These are phyloP conservation scores for Syngnathus rostellatus DNA, from an alignment of 2,797 vertebrate genomes.

Conservation along the genomic window DNA sequence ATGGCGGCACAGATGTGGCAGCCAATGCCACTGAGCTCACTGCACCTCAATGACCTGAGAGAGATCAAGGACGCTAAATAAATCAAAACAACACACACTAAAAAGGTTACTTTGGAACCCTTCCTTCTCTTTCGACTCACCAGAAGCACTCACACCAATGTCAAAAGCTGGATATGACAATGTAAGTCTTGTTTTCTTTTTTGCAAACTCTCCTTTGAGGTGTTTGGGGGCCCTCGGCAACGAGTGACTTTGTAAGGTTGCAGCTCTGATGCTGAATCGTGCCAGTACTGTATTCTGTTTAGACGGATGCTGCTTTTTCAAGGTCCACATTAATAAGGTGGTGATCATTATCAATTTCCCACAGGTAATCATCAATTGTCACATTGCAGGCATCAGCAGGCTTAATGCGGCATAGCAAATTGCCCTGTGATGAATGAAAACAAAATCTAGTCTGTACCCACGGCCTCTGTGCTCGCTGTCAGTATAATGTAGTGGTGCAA, in stretches of 20 bases:
- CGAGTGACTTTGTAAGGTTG: slow-evolving; percentile 44
- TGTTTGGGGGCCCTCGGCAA: slow-evolving; percentile 28
- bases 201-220: background rate
- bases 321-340: slow-evolving; percentile 53
- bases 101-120: slow-evolving; percentile 4
- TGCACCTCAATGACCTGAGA: slow-evolving; percentile 31
- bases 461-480: slow-evolving; percentile 12
- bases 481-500: slow-evolving; percentile 17
- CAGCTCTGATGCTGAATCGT: slow-evolving; percentile 15
- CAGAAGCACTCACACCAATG: slow-evolving; percentile 30
- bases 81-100: slow-evolving; percentile 16
- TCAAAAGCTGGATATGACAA: slow-evolving; percentile 34
- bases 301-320: slow-evolving; percentile 45
- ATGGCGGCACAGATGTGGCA: slow-evolving; percentile 17
- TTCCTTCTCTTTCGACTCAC: slow-evolving; percentile 24
- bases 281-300: slow-evolving; percentile 20
- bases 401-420: slow-evolving; percentile 65
- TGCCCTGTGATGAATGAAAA: slow-evolving; percentile 66
- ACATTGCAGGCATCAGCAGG: slow-evolving; percentile 53
- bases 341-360: slow-evolving; percentile 63
- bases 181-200: slow-evolving; percentile 33
- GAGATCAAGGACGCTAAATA: slow-evolving; percentile 30
- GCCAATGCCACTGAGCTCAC: slow-evolving; percentile 33
- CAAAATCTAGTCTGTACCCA: slow-evolving; percentile 33
- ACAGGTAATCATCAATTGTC: slow-evolving; percentile 63